Base-by-base conservation (phyloP, 2,113 vertebrate species). In the Clinocottus analis region DNA sequence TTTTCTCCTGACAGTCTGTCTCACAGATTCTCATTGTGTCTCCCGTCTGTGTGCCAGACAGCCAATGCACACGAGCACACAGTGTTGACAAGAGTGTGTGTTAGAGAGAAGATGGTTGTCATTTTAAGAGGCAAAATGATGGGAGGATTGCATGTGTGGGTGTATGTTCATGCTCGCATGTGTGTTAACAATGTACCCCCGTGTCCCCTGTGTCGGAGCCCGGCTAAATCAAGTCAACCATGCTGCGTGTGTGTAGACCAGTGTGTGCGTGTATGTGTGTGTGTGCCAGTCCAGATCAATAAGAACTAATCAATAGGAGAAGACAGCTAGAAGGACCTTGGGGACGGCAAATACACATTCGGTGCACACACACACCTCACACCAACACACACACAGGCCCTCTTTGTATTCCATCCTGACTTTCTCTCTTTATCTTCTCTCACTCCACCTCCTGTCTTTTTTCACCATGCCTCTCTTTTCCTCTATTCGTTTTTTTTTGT, bases 291-390 rank as follows among this genome's bases (percentile, higher is more conserved):
- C 85, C 85, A 82, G 85, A 90, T 93, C 91, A 92, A 93, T 93
- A 92, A 80, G 79, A 86, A 86, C 82, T 91, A 91, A 93, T 93
- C 92, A 87, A 93, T 92, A 85, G 84, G 79, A 91, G 87, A 90
- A 92, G 92, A 93, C 90, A 93, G 88, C 87, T 85, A 88, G 90
- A 90, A 91, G 90, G 90, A 92, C 92, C 90, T 85, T 91, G 88
- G 92, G 90, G 90, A 90, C 61, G 60, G 60, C 79, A 87, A 84
- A 87, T 77, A 86, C 60, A 91, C 89, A 91, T 89, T 89, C 84
- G 82, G 64, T 70, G 76, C 31, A 53, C 41, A 62, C 75, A 64
- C 72, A 78, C 79, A 56, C 43, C 10, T 2, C 66, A 62, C 75
- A 78, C 68, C 49, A 61, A 64, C 49, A 65, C 51, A 59, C 72